phyloP scores from a whole-genome alignment of 2,113 vertebrate species.

The Spheniscus mendiculus region DNA sequence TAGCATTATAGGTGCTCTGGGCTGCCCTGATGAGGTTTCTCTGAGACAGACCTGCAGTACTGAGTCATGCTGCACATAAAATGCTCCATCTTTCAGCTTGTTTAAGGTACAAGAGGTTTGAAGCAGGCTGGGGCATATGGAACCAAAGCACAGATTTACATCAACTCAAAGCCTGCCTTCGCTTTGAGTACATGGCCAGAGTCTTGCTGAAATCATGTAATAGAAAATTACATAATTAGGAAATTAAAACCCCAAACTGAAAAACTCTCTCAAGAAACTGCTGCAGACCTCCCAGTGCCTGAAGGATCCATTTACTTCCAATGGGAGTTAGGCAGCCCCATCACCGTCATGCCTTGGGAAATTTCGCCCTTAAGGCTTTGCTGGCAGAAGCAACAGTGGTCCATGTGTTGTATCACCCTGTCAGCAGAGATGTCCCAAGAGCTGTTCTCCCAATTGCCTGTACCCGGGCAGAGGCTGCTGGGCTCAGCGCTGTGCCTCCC shows the following conservation, averaged over 20 bases:
- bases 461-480: neutral
- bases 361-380: neutral
- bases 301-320: neutral
- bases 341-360: neutral
- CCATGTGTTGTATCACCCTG: neutral
- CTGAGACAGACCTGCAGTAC: neutral
- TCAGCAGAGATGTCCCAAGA: neutral
- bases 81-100: rapidly evolving
- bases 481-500: neutral
- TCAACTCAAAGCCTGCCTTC: neutral
- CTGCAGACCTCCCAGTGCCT: neutral
- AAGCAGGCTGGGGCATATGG: neutral
- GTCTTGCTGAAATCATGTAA: neutral
- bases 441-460: neutral
- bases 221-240: neutral
- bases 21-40: neutral
- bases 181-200: neutral
- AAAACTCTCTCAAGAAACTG: neutral
- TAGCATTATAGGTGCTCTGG: neutral
- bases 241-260: neutral
- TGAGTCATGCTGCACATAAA: neutral
- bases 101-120: neutral
- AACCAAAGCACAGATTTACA: neutral
- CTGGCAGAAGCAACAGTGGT: neutral
- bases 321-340: neutral